Conservation (phyloP, 2,888 invertebrate genomes). For the Andrena camellia region DNA sequence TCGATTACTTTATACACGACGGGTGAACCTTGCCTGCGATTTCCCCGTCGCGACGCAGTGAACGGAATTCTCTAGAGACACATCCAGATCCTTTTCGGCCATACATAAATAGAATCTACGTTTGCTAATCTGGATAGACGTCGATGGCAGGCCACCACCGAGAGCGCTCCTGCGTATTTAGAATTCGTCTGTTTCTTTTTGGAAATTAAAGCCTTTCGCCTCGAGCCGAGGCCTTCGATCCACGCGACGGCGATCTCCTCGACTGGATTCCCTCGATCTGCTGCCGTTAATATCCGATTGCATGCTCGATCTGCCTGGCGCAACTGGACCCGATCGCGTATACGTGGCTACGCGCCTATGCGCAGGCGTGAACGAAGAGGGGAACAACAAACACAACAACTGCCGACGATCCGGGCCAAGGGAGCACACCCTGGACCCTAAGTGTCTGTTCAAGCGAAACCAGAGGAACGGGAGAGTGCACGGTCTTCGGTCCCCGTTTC, state of each 20-base stretch:
- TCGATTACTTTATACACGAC: not conserved
- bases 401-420: not conserved
- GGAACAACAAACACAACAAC: not conserved
- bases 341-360: not conserved
- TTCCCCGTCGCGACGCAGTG: not conserved
- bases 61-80: not conserved
- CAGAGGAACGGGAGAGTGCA: conserved; percentile 16
- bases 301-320: not conserved
- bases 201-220: conserved; percentile 13
- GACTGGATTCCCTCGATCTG: too few species aligned
- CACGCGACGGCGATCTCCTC: not conserved
- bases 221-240: not conserved
- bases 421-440: not conserved
- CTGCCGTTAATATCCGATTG: not conserved
- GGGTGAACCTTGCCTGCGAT: not conserved
- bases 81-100: not conserved
- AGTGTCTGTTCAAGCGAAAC: not conserved
- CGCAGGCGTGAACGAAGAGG: not conserved
- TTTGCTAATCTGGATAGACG: not conserved
- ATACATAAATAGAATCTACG: conserved; percentile 6
- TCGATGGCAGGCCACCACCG: not conserved
- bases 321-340: too few species aligned
- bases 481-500: conserved; percentile 4
- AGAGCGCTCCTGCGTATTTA: not conserved
- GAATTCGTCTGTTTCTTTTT: not conserved